Conservation (phyloP, 1,140 invertebrate genomes). For the Drosophila pseudoobscura region DNA sequence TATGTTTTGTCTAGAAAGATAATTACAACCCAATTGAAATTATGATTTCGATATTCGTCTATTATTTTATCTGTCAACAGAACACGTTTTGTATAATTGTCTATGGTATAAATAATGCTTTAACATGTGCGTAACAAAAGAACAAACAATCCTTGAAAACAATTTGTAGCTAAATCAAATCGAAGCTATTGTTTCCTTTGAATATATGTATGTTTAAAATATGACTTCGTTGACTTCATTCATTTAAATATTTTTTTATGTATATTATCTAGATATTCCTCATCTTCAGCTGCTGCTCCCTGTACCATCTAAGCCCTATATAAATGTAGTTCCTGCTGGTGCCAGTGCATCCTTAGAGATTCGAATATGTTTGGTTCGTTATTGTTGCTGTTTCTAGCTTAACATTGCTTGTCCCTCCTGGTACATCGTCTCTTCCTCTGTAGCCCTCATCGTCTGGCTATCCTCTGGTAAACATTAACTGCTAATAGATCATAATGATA, state of each 20-base stretch:
- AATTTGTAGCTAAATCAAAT: constrained; percentile 47
- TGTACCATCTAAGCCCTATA: constrained; percentile 36
- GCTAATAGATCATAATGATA: constrained; percentile 59
- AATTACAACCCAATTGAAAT: constrained; percentile 63
- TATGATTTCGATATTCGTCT: constrained; percentile 29
- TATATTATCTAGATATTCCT: constrained; percentile 41
- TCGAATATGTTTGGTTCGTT: constrained; percentile 44
- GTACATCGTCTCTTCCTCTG: constrained; percentile 23
- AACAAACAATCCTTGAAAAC: constrained; percentile 21
- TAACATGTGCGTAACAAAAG: constrained; percentile 71
- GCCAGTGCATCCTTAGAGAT: constrained; percentile 9
- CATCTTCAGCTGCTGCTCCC: constrained; percentile 32
- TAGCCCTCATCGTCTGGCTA: constrained; percentile 5
- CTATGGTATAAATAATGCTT: constrained; percentile 72
- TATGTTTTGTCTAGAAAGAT: constrained; percentile 19
- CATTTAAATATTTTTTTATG: constrained; percentile 33
- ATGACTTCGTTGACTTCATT: constrained; percentile 50
- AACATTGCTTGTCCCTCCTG: constrained; percentile 46
- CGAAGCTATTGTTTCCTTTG: constrained; percentile 18
- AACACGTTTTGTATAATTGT: constrained; percentile 58
- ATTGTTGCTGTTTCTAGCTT: constrained; percentile 35
- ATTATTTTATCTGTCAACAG: constrained; percentile 10
- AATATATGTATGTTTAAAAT: constrained; percentile 19
- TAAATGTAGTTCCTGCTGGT: constrained; percentile 10
- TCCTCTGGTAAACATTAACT: constrained; percentile 56